A percentile compares a stretch with the other conserved stretches of the same genome.
phyloP scores from a whole-genome alignment of 1,140 invertebrate genomes.

The Platorchestia sp. region DNA sequence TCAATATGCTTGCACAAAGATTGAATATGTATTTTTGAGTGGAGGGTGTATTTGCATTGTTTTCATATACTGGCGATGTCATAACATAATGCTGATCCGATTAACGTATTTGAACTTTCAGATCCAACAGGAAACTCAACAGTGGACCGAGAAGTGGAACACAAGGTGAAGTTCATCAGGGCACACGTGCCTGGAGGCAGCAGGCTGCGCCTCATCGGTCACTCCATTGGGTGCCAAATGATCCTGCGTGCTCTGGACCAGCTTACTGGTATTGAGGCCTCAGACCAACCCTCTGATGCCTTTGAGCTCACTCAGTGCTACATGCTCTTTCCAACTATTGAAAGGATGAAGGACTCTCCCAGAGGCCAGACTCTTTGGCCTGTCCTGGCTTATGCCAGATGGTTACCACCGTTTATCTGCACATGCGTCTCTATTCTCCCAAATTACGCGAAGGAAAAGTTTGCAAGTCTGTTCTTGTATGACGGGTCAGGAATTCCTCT shows the following conservation, averaged over 20 bases:
- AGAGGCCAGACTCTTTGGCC: slow-evolving; percentile 70
- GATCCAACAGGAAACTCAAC: slow-evolving; percentile 15
- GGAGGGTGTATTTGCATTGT: no score
- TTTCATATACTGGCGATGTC: no score
- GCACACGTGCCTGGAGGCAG: slow-evolving; percentile 23
- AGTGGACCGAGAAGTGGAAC: slow-evolving; percentile 63
- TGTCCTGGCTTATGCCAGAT: slow-evolving; percentile 71
- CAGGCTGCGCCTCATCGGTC: slow-evolving; percentile 72
- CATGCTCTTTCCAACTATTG: slow-evolving; percentile 74
- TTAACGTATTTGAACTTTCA: not conserved
- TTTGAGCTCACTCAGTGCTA: slow-evolving; percentile 68
- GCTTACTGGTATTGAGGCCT: not conserved
- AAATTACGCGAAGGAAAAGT: slow-evolving; percentile 56
- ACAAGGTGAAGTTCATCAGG: slow-evolving; percentile 49
- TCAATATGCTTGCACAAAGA: no score
- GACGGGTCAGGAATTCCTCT: not conserved
- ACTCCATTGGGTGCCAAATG: slow-evolving; percentile 74
- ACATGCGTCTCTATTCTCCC: slow-evolving; percentile 70
- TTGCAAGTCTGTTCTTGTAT: not conserved
- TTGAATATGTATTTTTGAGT: no score
- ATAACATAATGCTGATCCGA: no score
- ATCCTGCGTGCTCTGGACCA: slow-evolving; percentile 71
- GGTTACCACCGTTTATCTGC: slow-evolving; percentile 69
- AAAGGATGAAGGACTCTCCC: slow-evolving; percentile 72
- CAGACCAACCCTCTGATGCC: slow-evolving; percentile 58